phyloP scores from a whole-genome alignment of 1,140 invertebrate genomes.

The Harpegnathos saltator region DNA sequence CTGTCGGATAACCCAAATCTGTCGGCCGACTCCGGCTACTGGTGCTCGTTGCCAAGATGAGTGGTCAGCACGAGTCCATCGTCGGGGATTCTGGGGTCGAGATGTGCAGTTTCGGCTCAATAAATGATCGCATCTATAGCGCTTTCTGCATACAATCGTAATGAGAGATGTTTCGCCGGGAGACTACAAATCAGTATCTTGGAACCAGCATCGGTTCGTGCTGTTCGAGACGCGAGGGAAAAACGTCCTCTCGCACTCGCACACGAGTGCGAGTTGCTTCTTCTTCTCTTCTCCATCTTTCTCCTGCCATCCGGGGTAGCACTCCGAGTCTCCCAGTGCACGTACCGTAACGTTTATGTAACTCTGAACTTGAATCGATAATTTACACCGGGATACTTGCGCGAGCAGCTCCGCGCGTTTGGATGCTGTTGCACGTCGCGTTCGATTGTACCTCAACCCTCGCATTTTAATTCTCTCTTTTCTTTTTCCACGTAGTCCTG shows the following conservation, averaged over 20 bases:
- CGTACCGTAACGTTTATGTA: neutral
- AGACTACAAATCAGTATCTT: conserved; percentile 41
- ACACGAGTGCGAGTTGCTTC: neutral
- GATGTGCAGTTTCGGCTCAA: conserved; percentile 34
- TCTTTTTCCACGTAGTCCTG: neutral
- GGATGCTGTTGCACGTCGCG: neutral
- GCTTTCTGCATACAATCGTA: conserved; percentile 52
- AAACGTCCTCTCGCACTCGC: neutral
- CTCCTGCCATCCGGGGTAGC: neutral
- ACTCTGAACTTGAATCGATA: neutral
- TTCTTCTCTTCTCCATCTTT: neutral
- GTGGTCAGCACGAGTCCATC: conserved; percentile 48
- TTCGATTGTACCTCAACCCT: conserved; percentile 1
- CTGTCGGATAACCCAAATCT: conserved; percentile 65
- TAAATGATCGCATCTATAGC: conserved; percentile 41
- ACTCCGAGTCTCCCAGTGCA: neutral
- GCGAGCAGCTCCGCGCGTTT: neutral
- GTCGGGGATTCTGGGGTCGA: conserved; percentile 43
- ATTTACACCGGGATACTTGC: neutral
- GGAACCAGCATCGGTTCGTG: conserved; percentile 16
- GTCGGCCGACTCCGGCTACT: conserved; percentile 39
- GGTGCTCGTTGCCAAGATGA: conserved; percentile 57
- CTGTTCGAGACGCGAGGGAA: neutral
- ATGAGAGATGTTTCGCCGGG: conserved; percentile 43
- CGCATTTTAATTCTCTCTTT: conserved; percentile 5